Conservation (phyloP, 2,888 invertebrate genomes). For the Deilephila elpenor region DNA sequence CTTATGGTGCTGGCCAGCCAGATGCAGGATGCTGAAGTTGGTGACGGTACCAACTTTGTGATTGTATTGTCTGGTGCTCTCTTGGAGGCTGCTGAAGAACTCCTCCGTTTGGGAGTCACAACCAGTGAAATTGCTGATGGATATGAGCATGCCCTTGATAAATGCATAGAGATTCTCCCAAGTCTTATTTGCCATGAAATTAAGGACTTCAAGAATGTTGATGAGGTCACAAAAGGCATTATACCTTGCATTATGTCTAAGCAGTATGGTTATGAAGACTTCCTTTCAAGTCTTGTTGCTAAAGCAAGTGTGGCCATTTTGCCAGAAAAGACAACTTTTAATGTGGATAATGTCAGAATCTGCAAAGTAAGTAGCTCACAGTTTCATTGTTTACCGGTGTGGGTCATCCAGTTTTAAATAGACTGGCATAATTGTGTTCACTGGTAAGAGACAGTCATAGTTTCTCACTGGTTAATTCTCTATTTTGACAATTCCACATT, state of each 20-base stretch:
- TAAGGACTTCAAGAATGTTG: slow-evolving; percentile 87
- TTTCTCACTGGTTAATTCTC: too few relatives aligned
- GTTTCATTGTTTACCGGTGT: too few relatives aligned
- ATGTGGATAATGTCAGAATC: slow-evolving; percentile 98
- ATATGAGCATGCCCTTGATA: slow-evolving; percentile 95
- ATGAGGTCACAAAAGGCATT: slow-evolving; percentile 90
- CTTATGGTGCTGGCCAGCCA: slow-evolving; percentile 97
- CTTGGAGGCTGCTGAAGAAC: slow-evolving; percentile 95
- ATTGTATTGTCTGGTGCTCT: slow-evolving; percentile 97
- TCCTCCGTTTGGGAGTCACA: slow-evolving; percentile 97
- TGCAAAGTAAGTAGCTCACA: slow-evolving; percentile 87
- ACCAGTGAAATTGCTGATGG: slow-evolving; percentile 98
- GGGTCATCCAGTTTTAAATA: too few relatives aligned
- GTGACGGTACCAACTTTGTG: slow-evolving; percentile 99
- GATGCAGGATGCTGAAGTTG: slow-evolving; percentile 99
- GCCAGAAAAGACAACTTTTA: slow-evolving; percentile 94
- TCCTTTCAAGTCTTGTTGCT: slow-evolving; percentile 92
- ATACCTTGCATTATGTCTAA: slow-evolving; percentile 97
- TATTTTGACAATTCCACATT: too few relatives aligned
- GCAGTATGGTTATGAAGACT: slow-evolving; percentile 98
- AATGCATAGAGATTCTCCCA: slow-evolving; percentile 95
- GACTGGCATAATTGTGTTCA: too few relatives aligned
- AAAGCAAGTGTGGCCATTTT: slow-evolving; percentile 95
- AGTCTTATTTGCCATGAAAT: slow-evolving; percentile 91
- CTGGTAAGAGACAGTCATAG: too few relatives aligned